phyloP scores from a whole-genome alignment of 2,113 vertebrate genomes.

The Callocephalon fimbriatum region DNA sequence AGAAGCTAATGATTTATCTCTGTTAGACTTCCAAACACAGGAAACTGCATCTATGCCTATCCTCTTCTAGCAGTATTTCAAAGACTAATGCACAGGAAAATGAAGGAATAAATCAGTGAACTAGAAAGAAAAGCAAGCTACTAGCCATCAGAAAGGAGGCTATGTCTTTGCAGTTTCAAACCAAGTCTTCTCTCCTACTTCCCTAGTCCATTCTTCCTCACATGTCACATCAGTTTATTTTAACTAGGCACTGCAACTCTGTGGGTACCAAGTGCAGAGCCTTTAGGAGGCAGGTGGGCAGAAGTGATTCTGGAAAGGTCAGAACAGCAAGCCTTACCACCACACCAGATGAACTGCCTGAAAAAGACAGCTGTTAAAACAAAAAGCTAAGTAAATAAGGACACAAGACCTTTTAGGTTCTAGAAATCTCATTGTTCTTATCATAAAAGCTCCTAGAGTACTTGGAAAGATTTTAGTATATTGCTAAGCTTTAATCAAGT shows the following conservation, averaged over 20 bases:
- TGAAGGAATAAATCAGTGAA: background rate
- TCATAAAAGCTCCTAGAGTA: background rate
- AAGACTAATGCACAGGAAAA: background rate
- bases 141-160: background rate
- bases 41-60: background rate
- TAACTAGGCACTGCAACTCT: background rate
- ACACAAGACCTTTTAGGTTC: background rate
- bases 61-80: background rate
- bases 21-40: background rate
- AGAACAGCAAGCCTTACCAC: background rate
- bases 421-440: background rate
- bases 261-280: background rate
- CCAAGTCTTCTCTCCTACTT: background rate
- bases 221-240: background rate
- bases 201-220: background rate
- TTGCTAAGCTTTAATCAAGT: background rate
- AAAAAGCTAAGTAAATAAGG: background rate
- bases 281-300: background rate
- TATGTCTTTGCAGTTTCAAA: background rate
- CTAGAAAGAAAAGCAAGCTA: background rate
- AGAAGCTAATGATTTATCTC: conserved; percentile 7
- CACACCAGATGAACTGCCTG: background rate
- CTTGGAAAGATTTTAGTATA: background rate
- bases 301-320: background rate
- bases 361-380: background rate